phyloP scores from a whole-genome alignment of 2,113 vertebrate species.

The Melospiza melodia region DNA sequence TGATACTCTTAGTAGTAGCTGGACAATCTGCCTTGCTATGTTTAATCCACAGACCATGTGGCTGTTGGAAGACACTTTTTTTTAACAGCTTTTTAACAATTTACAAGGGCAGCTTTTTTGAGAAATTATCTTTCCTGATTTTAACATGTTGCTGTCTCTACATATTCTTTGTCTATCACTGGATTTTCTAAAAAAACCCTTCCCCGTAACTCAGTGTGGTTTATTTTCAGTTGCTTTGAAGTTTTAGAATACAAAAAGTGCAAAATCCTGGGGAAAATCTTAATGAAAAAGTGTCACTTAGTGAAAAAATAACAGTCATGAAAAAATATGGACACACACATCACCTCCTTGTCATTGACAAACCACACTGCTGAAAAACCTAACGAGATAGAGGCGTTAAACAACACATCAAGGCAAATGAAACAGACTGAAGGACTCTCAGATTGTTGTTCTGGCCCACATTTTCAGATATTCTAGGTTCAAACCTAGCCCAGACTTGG shows the following conservation, averaged over 20 bases:
- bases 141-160: constrained; percentile 26
- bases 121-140: constrained; percentile 30
- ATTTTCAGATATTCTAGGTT: not conserved
- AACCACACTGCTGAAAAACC: not conserved
- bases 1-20: constrained; percentile 46
- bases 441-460: not conserved
- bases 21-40: constrained; percentile 64
- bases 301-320: not conserved
- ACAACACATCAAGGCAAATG: not conserved
- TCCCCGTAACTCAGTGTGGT: not conserved
- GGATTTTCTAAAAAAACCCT: not conserved
- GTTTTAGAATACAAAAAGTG: not conserved
- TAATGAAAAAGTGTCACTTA: not conserved
- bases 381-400: not conserved
- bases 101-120: constrained; percentile 43
- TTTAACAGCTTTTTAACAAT: constrained; percentile 44
- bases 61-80: constrained; percentile 36
- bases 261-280: not conserved
- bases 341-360: not conserved
- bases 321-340: not conserved
- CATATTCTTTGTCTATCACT: constrained; percentile 48
- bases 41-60: constrained; percentile 61
- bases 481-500: not conserved
- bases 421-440: not conserved
- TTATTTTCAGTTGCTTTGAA: constrained; percentile 38